A percentile compares a stretch with the other conserved stretches of the same genome.
phyloP scores from a whole-genome alignment of 2,113 vertebrate species.

The Rallus limicola region DNA sequence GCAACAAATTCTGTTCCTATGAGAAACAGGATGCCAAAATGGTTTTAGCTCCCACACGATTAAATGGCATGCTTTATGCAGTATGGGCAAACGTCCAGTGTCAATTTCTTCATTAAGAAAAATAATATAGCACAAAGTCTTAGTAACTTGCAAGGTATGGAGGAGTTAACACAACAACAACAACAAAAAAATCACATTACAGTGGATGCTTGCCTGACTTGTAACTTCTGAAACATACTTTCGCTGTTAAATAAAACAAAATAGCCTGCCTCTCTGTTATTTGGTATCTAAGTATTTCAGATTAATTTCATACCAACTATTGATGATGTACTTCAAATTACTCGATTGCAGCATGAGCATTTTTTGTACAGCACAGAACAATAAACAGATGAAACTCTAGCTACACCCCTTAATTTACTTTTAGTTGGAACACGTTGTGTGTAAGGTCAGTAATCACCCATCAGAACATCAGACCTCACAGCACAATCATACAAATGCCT shows the following conservation, averaged over 20 bases:
- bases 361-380: neutral
- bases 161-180: neutral
- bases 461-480: neutral
- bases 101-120: neutral
- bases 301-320: neutral
- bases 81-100: neutral
- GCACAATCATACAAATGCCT: neutral
- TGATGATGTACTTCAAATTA: neutral
- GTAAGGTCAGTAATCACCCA: neutral
- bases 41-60: fast-evolving
- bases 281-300: neutral
- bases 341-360: neutral
- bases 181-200: neutral
- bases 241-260: neutral
- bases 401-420: neutral
- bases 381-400: neutral
- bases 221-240: neutral
- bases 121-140: neutral
- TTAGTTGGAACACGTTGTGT: neutral
- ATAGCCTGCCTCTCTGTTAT: neutral
- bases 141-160: neutral
- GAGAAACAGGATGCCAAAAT: neutral
- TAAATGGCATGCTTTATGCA: neutral
- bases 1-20: neutral
- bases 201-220: neutral